These are phyloP conservation scores for Macrochelys suwanniensis DNA, from an alignment of 2,797 vertebrate genomes.

Conservation along the genomic window DNA sequence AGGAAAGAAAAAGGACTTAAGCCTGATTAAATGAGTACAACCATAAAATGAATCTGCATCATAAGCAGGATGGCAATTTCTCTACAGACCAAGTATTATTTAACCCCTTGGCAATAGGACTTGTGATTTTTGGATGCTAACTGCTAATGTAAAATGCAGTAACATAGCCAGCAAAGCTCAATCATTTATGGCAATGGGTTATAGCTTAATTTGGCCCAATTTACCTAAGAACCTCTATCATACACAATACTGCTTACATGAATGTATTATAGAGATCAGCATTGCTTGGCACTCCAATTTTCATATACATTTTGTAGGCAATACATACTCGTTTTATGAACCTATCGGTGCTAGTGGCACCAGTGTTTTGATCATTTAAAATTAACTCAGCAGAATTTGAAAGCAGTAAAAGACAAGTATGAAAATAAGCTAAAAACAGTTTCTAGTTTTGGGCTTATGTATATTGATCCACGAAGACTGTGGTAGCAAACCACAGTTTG, in stretches of 20 bases:
- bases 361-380: not conserved
- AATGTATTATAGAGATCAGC: not conserved
- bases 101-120: not conserved
- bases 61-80: not conserved
- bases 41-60: not conserved
- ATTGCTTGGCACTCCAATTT: not conserved
- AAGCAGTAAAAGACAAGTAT: not conserved
- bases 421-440: not conserved
- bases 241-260: not conserved
- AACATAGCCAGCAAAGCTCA: not conserved
- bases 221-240: not conserved
- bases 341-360: not conserved
- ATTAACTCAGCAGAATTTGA: not conserved
- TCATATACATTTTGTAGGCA: not conserved
- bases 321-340: not conserved
- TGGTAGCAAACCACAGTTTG: not conserved
- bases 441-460: not conserved
- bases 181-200: not conserved
- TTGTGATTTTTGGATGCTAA: not conserved
- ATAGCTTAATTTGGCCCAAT: not conserved
- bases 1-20: not conserved
- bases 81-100: not conserved
- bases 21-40: not conserved
- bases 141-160: not conserved
- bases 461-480: not conserved